Base-by-base conservation (phyloP, 2,113 vertebrate species). In the Falcunculus frontatus region DNA sequence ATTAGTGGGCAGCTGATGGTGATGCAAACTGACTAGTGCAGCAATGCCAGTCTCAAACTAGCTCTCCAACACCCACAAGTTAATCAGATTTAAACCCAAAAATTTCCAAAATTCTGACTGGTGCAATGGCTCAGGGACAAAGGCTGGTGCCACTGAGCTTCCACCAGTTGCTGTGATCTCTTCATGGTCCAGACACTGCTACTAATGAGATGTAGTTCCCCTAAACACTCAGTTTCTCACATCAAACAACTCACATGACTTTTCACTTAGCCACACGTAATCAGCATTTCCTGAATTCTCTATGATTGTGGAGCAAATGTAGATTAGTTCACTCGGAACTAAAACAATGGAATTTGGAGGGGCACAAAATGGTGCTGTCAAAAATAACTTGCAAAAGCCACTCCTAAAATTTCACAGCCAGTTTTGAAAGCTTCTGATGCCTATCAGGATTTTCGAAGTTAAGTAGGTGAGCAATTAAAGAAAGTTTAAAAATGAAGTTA, bases 1-100 rank as follows among this genome's bases (percentile, higher is more conserved):
- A 99, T 99, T 99, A 99, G 98, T 98, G 95, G 96, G 96, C 97
- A 97, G 95, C 96, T 99, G 99, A 99, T 95, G 97, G 97, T 99
- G 98, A 99, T 99, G 98, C 95, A 97, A 97, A 95, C 85, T 98
- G 99, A 99, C 98, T 97, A 98, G 97, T 97, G 97, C 90, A 95
- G 95, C 93, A 97, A 97, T 69, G 97, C 96, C 97, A 96, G 95
- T 98, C 98, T 98, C 98, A 93, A 97, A 98, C 95, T 94, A 97
- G 97, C 97, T 98, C 95, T 96, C 82, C 89, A 91, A 97, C 97
- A 97, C 97, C 96, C 96, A 98, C 82, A 91, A 84, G 91, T 86
- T 93, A 72, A 84, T 94, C 90, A 88, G 82, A 76, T 79, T 93
- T 35, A 41, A 65, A 85, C 41, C 14, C 57, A 5, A 65, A 95